Conservation (phyloP, 2,888 invertebrate genomes). For the Synergus laeviventris region DNA sequence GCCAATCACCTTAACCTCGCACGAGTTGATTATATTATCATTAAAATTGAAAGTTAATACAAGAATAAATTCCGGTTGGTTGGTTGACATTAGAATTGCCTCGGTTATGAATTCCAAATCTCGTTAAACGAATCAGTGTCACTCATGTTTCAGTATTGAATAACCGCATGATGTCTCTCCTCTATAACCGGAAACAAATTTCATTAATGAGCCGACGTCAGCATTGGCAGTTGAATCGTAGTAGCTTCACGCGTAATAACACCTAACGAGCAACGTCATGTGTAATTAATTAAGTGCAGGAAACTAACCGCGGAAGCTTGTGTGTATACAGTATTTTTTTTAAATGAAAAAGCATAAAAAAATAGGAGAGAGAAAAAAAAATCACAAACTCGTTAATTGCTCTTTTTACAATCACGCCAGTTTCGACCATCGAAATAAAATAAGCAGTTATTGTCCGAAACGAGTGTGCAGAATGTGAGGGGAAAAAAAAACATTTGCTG, state of each 20-base stretch:
- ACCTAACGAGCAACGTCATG: conserved; percentile 57
- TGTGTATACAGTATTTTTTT: neutral
- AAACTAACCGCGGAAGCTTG: conserved; percentile 13
- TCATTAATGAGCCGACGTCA: conserved; percentile 58
- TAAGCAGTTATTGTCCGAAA: conserved; percentile 27
- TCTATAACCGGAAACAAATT: conserved; percentile 53
- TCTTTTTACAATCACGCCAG: conserved; percentile 8
- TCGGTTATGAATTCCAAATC: conserved; percentile 36
- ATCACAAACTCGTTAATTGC: conserved; percentile 30
- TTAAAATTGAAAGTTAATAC: conserved; percentile 16
- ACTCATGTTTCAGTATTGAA: conserved; percentile 34
- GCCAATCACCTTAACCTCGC: neutral
- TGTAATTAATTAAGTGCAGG: conserved; percentile 54
- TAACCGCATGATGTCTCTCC: conserved; percentile 8
- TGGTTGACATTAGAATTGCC: neutral
- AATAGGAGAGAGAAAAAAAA: neutral
- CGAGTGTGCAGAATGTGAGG: conserved; percentile 5
- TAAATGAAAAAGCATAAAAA: neutral
- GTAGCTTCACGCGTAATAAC: conserved; percentile 57
- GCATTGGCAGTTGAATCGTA: conserved; percentile 57
- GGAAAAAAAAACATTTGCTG: conserved; percentile 24
- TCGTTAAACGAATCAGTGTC: conserved; percentile 29
- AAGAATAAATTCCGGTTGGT: conserved; percentile 8
- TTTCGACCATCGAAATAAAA: conserved; percentile 32
- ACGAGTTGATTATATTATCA: neutral